Evolutionary conservation across 2,888 invertebrate species (phyloP).

Genomic region (Eupithecia insigniata): DNA sequence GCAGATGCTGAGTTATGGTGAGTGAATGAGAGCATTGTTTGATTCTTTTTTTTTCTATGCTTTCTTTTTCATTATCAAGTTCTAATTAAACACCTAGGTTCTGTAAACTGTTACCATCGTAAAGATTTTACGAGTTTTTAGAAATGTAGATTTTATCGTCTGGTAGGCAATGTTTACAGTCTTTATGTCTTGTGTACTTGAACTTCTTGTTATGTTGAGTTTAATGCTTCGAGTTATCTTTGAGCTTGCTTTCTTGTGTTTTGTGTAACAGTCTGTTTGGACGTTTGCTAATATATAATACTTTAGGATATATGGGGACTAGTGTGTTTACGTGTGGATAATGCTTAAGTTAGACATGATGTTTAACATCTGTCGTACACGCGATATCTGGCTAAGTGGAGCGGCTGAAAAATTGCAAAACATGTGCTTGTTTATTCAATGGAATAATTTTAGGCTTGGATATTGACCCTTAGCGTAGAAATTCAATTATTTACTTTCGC

Average conservation of each 20-base stretch:
- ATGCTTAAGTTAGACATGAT: background rate
- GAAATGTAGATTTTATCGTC: slow-evolving; percentile 72
- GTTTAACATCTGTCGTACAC: slow-evolving; percentile 8
- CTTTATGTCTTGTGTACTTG: slow-evolving; percentile 37
- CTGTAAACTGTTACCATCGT: slow-evolving; percentile 63
- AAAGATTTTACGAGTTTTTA: slow-evolving; percentile 71
- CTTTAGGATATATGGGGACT: background rate
- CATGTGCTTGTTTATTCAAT: slow-evolving; percentile 18
- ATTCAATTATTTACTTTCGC: background rate
- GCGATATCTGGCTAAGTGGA: background rate
- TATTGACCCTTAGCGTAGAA: background rate
- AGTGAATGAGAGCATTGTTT: slow-evolving; percentile 80
- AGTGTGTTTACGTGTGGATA: background rate
- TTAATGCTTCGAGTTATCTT: slow-evolving; percentile 37
- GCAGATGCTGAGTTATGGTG: slow-evolving; percentile 77
- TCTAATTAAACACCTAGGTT: slow-evolving; percentile 70
- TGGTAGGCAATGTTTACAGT: slow-evolving; percentile 46
- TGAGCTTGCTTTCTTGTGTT: slow-evolving; percentile 16
- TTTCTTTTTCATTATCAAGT: slow-evolving; percentile 69
- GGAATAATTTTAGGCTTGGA: background rate
- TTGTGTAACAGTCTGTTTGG: slow-evolving; percentile 1
- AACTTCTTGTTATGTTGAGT: slow-evolving; percentile 41
- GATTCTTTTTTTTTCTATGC: slow-evolving; percentile 65
- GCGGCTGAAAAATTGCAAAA: slow-evolving; percentile 5
- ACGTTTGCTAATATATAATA: background rate